Base-by-base conservation (phyloP, 2,888 invertebrate genomes). In the Lucinisca nassula region DNA sequence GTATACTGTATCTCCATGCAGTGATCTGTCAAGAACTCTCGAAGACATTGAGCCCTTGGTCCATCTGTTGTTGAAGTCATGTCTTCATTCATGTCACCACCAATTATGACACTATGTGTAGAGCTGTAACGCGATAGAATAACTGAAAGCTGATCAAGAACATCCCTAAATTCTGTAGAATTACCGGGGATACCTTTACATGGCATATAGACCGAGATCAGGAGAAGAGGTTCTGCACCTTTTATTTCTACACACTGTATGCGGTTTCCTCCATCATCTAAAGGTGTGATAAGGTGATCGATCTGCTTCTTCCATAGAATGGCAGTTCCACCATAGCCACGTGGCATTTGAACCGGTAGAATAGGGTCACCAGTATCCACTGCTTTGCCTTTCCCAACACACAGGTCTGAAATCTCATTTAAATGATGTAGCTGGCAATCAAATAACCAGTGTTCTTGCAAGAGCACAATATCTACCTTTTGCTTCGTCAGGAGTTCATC, bases 251-350 rank as follows among this genome's bases (percentile, higher is more conserved):
- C 72, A 58, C 81, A 81, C 40, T 74, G 73, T 74, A 81, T 81
- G 2, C 81, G 35, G 32, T 81, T 58, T 10, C 61, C 40, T 12
- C 58, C 74, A 30, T 74, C 61, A 27, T 35, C 21, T 45, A 55
- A 17, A 35, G 30, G 8, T 61, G 38, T 75, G 12, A 74, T 58
- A 14, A 58, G 45, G 32, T 81, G 81, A 61, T 81, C 75, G 0
- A 81, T 74, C 17, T 70, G 55, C 40, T 30, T 74, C 38, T 81
- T 81, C 75, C 81, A 80, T n/a, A n/a, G n/a, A n/a, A n/a, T n/a
- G n/a, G n/a, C n/a, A n/a, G n/a, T n/a, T n/a, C n/a, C n/a, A n/a
- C n/a, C n/a, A n/a, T n/a, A n/a, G n/a, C n/a, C n/a, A n/a, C n/a
- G n/a, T n/a, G n/a, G n/a, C n/a, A n/a, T n/a, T n/a, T n/a, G n/a